Evolutionary conservation across 2,888 invertebrate genomes (phyloP), one percentile per base, ranked within the genome.

Genomic region (Tinea semifulvella): DNA sequence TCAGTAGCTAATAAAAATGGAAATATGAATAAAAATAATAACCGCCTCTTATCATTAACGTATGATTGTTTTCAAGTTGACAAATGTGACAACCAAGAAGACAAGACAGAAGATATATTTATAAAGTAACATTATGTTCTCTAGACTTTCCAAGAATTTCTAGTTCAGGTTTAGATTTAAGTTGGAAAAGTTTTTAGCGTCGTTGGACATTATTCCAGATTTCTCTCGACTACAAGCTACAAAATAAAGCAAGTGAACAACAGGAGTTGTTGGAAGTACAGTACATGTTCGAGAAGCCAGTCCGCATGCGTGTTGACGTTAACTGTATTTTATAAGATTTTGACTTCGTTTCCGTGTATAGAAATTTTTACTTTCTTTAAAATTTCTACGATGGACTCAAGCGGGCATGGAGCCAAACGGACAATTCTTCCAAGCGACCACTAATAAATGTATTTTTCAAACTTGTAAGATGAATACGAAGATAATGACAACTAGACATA

Each of bases 321-420:
- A 70, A 75, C 70, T 67, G 65, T 63, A 68, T 70, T 71, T 71
- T 67, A 66, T 73, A 72, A 71, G 67, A 70, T 70, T 68, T 61
- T 66, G 65, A 61, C 60, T 75, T 74, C 68, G 63, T 68, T 71
- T 64, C 61, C 54, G 65, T 60, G 57, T 56, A 61, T 60, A 56
- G n/a, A 60, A 65, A 68, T 68, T 68, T 69, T 60, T 65, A 63
- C 63, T 65, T 64, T 60, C 63, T 65, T 67, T 63, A 56, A 63
- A 68, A 70, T 66, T 68, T 59, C 66, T 65, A 63, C 56, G 60
- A 62, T 54, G 56, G 60, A 61, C 59, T 18, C 42, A 20, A 60
- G 52, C 53, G 68, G 76, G 75, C 73, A 73, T 48, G 50, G 55
- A 55, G 75, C 75, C 76, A 79, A 76, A 68, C 61, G 68, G 62